Base-by-base conservation (phyloP, 2,888 invertebrate genomes). In the Reticulitermes lucifugus region DNA sequence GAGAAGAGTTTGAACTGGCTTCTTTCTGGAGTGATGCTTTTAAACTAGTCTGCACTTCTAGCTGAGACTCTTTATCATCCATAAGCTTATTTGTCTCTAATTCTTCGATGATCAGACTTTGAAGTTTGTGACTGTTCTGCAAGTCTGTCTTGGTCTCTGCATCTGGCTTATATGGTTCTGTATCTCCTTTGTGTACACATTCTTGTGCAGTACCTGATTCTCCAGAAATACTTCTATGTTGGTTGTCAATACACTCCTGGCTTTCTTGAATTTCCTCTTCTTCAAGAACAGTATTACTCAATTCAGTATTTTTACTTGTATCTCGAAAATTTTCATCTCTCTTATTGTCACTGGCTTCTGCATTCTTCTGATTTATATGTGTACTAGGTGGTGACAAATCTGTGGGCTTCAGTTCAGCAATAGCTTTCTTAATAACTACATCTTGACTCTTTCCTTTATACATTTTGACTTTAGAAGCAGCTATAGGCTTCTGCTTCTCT, bases 301-400 rank as follows among this genome's bases (percentile, higher is more conserved):
- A 5, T 12, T 43, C 43, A 75, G 35, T 14, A 46, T 35, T 77
- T 46, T 9, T 73, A 35, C 10, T 5, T 14, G 21, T 65, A 65
- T 65, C 65, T 65, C n/a, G 65, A n/a, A 65, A n/a, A 46, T 77
- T n/a, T 77, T 77, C 77, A n/a, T 77, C n/a, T 77, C 18, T 18
- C 0, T 89, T 85, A 83, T 88, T 89, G 83, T 87, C 85, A 80
- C 87, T 86, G 85, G 86, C 88, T 80, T 88, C 88, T 80, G 55
- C 25, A 75, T 77, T 41, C 12, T 83, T 51, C 85, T 29, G 85
- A 87, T 35, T 87, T 86, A 7, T 75, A 79, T 77, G 83, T 84
- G 35, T 79, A 77, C 86, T 85, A 84, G 86, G 85, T 83, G 86
- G 85, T 83, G 87, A 73, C 41, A 14, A 73, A 41, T 41, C 41